These are phyloP conservation scores for Catocala fraxini DNA, from an alignment of 2,888 invertebrate genomes.

Conservation along the genomic window DNA sequence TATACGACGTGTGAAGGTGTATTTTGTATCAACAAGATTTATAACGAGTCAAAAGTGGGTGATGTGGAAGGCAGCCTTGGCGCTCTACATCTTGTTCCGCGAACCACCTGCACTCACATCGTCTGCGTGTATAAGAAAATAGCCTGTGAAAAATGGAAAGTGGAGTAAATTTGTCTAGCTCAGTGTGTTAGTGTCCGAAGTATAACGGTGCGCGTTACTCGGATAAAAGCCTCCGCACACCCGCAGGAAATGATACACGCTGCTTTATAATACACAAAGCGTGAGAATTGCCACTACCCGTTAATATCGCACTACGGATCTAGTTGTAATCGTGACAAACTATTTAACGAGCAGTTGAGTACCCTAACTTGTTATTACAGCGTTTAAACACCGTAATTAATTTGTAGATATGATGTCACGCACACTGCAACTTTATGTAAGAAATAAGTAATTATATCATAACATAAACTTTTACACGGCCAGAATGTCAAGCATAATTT, in stretches of 20 bases:
- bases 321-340: constrained; percentile 73
- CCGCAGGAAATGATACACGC: constrained; percentile 66
- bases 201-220: constrained; percentile 69
- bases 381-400: constrained; percentile 63
- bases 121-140: constrained; percentile 76
- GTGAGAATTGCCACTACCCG: constrained; percentile 70
- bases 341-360: constrained; percentile 70
- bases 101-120: constrained; percentile 74
- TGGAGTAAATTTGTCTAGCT: constrained; percentile 82
- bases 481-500: background rate
- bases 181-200: constrained; percentile 76
- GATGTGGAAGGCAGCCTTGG: constrained; percentile 67
- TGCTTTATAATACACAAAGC: constrained; percentile 60
- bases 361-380: constrained; percentile 59
- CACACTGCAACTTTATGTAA: constrained; percentile 40
- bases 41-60: constrained; percentile 74
- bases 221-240: constrained; percentile 62
- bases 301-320: constrained; percentile 63
- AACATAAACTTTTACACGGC: constrained; percentile 2
- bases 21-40: constrained; percentile 67
- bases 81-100: constrained; percentile 74
- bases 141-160: constrained; percentile 85
- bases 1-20: constrained; percentile 47
- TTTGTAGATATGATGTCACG: constrained; percentile 50
- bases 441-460: constrained; percentile 29